A percentile compares a stretch with the other conserved stretches of the same genome.
Conservation (phyloP, 2,888 invertebrate species). For the Strigamia transsilvanica region DNA sequence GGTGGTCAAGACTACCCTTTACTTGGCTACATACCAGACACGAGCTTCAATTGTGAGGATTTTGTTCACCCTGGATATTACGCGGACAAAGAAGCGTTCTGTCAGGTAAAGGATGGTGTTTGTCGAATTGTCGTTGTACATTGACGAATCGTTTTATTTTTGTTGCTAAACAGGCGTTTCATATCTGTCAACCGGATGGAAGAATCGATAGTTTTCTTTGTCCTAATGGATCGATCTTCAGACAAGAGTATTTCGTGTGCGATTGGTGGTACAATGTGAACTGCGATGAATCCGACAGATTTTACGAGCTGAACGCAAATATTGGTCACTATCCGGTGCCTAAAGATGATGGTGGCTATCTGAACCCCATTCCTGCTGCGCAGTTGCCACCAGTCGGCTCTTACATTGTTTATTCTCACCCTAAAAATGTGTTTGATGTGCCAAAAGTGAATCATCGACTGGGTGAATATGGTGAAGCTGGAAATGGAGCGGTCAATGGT, state of each 20-base stretch:
- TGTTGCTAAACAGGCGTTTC: slow-evolving; percentile 52
- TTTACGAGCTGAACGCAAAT: slow-evolving; percentile 53
- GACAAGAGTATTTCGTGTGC: slow-evolving; percentile 55
- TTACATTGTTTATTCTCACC: too few species aligned
- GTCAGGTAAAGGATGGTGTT: neutral
- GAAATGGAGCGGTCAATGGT: too few species aligned
- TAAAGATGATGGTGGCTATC: too few species aligned
- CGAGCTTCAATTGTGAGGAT: slow-evolving; percentile 3
- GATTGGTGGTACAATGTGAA: slow-evolving; percentile 57
- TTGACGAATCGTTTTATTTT: neutral
- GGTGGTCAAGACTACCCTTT: slow-evolving; percentile 29
- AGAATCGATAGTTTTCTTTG: slow-evolving; percentile 54
- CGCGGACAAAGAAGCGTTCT: slow-evolving; percentile 13
- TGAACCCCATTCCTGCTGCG: too few species aligned
- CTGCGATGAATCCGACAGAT: slow-evolving; percentile 45
- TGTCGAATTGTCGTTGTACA: too few species aligned
- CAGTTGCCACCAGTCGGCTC: too few species aligned
- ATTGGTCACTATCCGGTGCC: too few species aligned
- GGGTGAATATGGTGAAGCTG: too few species aligned
- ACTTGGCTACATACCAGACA: slow-evolving; percentile 11
- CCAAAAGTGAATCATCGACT: too few species aligned
- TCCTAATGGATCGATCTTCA: slow-evolving; percentile 55
- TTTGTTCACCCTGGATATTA: neutral
- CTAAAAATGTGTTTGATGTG: too few species aligned
- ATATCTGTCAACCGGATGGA: slow-evolving; percentile 54